phyloP scores from a whole-genome alignment of 2,113 vertebrate species.

The Pycnonotus jocosus region DNA sequence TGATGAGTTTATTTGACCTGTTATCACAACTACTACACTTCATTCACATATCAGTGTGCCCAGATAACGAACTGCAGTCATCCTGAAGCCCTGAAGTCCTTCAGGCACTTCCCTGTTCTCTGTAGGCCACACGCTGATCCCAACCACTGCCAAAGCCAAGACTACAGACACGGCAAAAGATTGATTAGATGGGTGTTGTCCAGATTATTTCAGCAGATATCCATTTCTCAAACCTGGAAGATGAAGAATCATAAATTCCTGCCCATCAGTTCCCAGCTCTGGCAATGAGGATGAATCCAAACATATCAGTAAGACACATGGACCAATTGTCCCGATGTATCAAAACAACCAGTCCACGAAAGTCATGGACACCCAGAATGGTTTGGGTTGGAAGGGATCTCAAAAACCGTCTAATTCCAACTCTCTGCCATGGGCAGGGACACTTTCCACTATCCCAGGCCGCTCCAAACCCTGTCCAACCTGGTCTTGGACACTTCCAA shows the following conservation, averaged over 20 bases:
- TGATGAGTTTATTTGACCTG: background rate
- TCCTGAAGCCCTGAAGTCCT: background rate
- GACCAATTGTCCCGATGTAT: background rate
- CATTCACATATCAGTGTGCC: background rate
- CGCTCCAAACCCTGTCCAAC: accelerated
- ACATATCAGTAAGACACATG: background rate
- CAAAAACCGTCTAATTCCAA: background rate
- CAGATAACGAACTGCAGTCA: background rate
- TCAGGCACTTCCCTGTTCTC: background rate
- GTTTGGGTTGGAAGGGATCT: background rate
- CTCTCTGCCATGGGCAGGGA: background rate
- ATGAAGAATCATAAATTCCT: background rate
- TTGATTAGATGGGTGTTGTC: background rate
- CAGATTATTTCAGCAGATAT: background rate
- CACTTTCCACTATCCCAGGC: accelerated
- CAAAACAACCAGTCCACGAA: background rate
- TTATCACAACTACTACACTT: background rate
- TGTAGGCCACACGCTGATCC: background rate
- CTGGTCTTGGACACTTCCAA: background rate
- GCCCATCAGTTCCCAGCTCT: background rate
- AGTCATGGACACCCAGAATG: background rate
- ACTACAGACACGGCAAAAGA: background rate
- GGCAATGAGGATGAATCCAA: background rate
- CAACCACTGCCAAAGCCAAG: background rate
- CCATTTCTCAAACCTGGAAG: background rate